phyloP scores from a whole-genome alignment of 2,888 invertebrate genomes.

The Sabatieria punctata region DNA sequence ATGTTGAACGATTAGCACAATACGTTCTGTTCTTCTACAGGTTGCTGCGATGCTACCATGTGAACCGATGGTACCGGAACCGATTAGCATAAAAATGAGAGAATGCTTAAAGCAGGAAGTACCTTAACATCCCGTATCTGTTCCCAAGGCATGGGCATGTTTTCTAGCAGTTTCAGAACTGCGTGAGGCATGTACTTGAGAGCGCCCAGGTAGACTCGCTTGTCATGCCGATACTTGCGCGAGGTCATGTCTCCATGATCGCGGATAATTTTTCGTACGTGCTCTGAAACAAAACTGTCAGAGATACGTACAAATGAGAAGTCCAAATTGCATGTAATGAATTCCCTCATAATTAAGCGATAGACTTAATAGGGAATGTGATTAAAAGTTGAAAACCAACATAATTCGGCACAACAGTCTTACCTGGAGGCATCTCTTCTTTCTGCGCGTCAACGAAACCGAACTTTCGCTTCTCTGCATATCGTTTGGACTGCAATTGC shows the following conservation, averaged over 20 bases:
- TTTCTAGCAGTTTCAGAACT: conserved; percentile 90
- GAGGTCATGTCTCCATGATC: conserved; percentile 99
- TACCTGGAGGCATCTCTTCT: conserved; percentile 87
- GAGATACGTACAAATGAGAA: no score
- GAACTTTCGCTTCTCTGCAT: conserved; percentile 92
- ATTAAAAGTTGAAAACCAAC: no score
- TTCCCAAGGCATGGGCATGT: conserved; percentile 99
- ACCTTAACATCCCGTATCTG: conserved; percentile 92
- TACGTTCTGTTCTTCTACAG: no score
- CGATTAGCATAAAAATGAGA: no score
- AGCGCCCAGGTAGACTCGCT: conserved; percentile 90
- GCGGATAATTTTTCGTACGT: conserved; percentile 92
- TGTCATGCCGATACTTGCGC: conserved; percentile 93
- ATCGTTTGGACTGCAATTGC: conserved; percentile 92
- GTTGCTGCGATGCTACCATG: no score
- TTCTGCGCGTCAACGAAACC: conserved; percentile 98
- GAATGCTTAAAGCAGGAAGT: no score
- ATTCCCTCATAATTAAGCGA: no score
- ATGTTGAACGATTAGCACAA: no score
- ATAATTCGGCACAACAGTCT: no score
- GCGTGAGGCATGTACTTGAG: conserved; percentile 99
- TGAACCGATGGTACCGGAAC: no score
- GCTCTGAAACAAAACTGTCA: conserved; percentile 48
- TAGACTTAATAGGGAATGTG: no score
- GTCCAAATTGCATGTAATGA: no score